Evolutionary conservation across 1,140 invertebrate genomes (phyloP), one percentile per base, ranked within the genome.

Genomic region (Neodiprion lecontei): DNA sequence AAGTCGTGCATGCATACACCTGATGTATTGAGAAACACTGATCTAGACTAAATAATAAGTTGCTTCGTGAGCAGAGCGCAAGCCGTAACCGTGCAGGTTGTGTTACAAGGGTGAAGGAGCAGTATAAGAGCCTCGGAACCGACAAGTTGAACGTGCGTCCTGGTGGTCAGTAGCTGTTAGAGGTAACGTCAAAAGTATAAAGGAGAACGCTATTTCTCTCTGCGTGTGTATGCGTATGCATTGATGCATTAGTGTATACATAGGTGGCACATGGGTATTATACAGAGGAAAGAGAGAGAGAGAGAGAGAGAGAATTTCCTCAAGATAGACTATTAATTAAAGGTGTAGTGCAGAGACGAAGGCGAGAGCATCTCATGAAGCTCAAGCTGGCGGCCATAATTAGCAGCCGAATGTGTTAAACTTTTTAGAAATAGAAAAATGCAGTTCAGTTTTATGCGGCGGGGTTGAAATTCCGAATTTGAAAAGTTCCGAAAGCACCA

Each of bases 31-130:
- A 61, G 53, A 61, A 61, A 61, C 53, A 61, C 53, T 61, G 53
- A 17, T 61, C 53, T 61, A 61, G 53, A 61, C 53, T 61, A 61
- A 61, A 61, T 61, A 61, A 61, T 61, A 61, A 61, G 53, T 61
- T 61, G 53, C 11, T 12, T 61, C 53, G 53, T 61, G 53, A 12
- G 53, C 28, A 17, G 53, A 61, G 53, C n/a, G 11, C n/a, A 17
- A 14, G 53, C 53, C n/a, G n/a, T 61, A 61, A 17, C 7, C n/a
- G 53, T 61, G n/a, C n/a, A 61, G 53, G n/a, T 12, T 61, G 11
- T 61, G 53, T 12, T 14, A 61, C n/a, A 61, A 61, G 53, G 53
- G n/a, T 12, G 53, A 61, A 61, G 9, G 53, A 61, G n/a, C 53
- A 61, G 53, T 9, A 7, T 61, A 61, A 12, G 53, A 61, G n/a